Conservation (phyloP, 2,113 vertebrate species). For the Aspiorhynchus laticeps region DNA sequence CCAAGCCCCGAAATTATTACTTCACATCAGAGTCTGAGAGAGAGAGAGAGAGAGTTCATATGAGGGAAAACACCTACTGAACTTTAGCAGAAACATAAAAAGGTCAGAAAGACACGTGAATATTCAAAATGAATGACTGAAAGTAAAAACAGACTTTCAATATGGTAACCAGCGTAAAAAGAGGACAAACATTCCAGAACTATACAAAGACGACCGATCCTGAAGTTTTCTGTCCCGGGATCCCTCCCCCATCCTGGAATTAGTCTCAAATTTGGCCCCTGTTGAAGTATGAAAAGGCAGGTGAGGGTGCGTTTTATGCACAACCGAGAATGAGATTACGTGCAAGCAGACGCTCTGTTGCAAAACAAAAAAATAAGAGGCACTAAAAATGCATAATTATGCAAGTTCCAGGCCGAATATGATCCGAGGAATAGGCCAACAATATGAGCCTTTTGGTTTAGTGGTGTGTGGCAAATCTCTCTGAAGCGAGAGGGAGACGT, state of each 20-base stretch:
- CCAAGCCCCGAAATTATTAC: not conserved
- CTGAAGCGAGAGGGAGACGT: slow-evolving; percentile 11
- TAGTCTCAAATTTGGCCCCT: slow-evolving; percentile 32
- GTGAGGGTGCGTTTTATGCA: slow-evolving; percentile 21
- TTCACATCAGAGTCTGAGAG: not conserved
- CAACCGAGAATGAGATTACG: slow-evolving; percentile 12
- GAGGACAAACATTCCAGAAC: not conserved
- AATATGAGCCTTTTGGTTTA: slow-evolving; percentile 26
- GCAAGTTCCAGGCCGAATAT: not conserved
- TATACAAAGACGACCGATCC: not conserved
- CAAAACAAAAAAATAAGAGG: not conserved
- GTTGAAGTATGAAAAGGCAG: slow-evolving; percentile 40
- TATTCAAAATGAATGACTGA: not conserved
- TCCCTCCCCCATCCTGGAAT: slow-evolving; percentile 19
- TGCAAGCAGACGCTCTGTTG: not conserved
- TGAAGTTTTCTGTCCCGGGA: not conserved
- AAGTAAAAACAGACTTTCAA: not conserved
- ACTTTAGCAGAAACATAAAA: not conserved
- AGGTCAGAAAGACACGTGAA: not conserved
- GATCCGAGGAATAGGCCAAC: slow-evolving; percentile 7
- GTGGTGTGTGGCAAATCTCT: slow-evolving; percentile 38
- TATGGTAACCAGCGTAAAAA: not conserved
- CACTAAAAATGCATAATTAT: slow-evolving; percentile 29
- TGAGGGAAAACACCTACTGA: not conserved
- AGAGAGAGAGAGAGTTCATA: not conserved